Evolutionary conservation across 2,113 vertebrate genomes (phyloP).

Genomic region (Pandion haliaetus): DNA sequence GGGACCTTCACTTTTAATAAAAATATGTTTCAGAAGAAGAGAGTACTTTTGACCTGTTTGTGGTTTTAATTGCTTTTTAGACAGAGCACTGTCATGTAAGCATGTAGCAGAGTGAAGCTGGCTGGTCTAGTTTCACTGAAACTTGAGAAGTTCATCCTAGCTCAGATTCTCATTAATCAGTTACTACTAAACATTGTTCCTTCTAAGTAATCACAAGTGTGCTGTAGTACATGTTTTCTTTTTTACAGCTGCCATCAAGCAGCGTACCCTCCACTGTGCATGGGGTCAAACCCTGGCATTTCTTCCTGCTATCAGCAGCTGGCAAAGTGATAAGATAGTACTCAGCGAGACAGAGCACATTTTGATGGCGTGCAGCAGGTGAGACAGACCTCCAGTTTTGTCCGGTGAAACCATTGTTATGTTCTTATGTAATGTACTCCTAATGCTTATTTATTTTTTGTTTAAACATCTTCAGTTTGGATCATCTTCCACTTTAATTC

Average conservation of each 20-base stretch:
- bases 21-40: neutral
- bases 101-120: neutral
- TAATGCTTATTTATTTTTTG: neutral
- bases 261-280: fast-evolving
- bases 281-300: neutral
- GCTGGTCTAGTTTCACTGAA: neutral
- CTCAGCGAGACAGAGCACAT: neutral
- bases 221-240: neutral
- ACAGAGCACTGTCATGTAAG: neutral
- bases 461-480: neutral
- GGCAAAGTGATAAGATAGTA: neutral
- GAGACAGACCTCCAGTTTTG: neutral
- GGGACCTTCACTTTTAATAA: neutral
- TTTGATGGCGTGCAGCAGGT: neutral
- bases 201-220: neutral
- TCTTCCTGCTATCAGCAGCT: neutral
- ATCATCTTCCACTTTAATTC: neutral
- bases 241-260: neutral
- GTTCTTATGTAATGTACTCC: neutral
- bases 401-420: neutral
- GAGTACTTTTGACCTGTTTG: neutral
- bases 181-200: neutral
- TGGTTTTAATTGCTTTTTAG: neutral
- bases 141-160: neutral
- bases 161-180: neutral